phyloP scores from a whole-genome alignment of 2,113 vertebrate species.

The Hystrix cristata region DNA sequence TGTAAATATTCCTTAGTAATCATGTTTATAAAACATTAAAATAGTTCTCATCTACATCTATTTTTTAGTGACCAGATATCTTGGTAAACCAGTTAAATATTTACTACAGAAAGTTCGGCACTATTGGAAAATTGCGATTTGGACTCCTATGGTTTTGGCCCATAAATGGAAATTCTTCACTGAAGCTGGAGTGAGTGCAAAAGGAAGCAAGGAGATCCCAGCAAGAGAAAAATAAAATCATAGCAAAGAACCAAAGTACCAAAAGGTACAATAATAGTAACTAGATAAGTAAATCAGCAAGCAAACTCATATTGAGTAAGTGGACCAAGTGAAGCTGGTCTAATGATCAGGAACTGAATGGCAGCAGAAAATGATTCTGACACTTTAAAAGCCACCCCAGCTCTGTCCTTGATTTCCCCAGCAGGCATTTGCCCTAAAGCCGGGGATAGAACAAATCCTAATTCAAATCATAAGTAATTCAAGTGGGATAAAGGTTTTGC shows the following conservation, averaged over 20 bases:
- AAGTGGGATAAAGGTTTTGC: not conserved
- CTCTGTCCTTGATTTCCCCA: not conserved
- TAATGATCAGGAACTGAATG: not conserved
- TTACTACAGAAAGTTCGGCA: not conserved
- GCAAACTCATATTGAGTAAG: not conserved
- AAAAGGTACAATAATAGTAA: not conserved
- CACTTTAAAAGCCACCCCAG: fast-evolving
- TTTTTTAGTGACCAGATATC: not conserved
- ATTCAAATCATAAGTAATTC: not conserved
- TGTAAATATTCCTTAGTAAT: not conserved
- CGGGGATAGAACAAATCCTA: not conserved
- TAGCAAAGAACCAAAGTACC: not conserved
- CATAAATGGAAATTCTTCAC: not conserved
- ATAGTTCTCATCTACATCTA: not conserved
- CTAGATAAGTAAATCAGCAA: not conserved
- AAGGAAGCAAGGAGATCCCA: not conserved
- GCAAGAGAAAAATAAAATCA: not conserved
- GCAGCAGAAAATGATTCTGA: not conserved
- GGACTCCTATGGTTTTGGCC: too few species aligned
- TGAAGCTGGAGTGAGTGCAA: not conserved
- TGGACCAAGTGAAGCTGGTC: not conserved
- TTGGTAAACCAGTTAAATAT: not conserved
- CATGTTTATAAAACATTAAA: not conserved
- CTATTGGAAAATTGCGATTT: not conserved
- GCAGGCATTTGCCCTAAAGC: not conserved